A percentile compares a stretch with the other conserved stretches of the same genome.
These are phyloP conservation scores for Pristionchus fissidentatus DNA, from an alignment of 2,888 invertebrate genomes.

Conservation along the genomic window DNA sequence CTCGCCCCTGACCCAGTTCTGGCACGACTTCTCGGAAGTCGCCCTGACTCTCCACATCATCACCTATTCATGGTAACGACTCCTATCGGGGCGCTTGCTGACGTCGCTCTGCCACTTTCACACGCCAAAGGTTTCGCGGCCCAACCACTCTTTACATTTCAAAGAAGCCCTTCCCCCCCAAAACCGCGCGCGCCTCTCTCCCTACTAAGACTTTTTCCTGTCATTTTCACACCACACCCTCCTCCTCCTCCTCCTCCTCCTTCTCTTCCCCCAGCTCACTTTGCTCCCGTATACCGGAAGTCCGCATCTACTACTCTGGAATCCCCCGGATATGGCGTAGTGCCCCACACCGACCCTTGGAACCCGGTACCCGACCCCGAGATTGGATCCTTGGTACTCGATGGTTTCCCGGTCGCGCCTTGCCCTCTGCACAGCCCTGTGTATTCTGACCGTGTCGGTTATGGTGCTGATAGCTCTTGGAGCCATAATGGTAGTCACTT, in stretches of 20 bases:
- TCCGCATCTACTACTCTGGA: neutral
- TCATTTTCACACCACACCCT: neutral
- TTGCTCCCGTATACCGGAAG: conserved; percentile 14
- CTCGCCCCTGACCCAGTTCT: too few relatives aligned
- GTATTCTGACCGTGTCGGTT: neutral
- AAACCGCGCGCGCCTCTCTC: too few relatives aligned
- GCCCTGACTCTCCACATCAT: too few relatives aligned
- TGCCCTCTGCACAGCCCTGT: neutral
- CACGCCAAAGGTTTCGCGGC: too few relatives aligned
- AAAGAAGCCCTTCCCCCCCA: neutral
- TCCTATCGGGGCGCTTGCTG: too few relatives aligned
- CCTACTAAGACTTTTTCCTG: neutral
- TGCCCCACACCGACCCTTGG: neutral
- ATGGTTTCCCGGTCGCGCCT: neutral
- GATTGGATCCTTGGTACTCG: neutral
- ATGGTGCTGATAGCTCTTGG: neutral
- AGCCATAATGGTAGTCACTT: neutral
- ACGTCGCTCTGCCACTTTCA: too few relatives aligned
- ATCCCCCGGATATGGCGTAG: conserved; percentile 33
- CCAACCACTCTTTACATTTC: conserved; percentile 23
- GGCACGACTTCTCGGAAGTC: too few relatives aligned
- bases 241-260: neutral
- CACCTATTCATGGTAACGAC: too few relatives aligned
- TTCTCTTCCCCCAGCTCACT: neutral
- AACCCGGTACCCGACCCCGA: neutral